Percentiles rank a stretch among this genome's conserved stretches.
phyloP scores from a whole-genome alignment of 2,888 invertebrate species.

The Dasysyrphus albostriatus region DNA sequence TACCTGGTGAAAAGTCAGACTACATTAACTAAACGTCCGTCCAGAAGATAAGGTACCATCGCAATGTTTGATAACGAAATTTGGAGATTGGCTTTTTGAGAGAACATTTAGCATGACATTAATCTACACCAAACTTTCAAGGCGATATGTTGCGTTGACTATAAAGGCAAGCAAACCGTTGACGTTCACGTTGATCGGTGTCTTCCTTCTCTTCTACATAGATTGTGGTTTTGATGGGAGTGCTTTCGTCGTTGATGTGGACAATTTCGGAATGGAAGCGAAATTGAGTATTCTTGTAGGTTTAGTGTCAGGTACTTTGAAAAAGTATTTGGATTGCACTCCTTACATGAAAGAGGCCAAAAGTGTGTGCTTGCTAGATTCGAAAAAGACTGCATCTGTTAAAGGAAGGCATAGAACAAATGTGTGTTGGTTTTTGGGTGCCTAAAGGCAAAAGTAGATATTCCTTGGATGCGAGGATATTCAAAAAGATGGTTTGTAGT shows the following conservation, averaged over 20 bases:
- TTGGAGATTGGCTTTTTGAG: conserved; percentile 58
- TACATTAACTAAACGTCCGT: conserved; percentile 61
- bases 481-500: too few relatives aligned
- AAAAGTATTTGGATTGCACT: conserved; percentile 44
- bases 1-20: conserved; percentile 56
- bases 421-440: too few relatives aligned
- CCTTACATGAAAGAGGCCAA: too few relatives aligned
- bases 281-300: conserved; percentile 38
- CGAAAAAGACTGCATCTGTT: too few relatives aligned
- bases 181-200: conserved; percentile 22
- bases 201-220: background rate
- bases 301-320: conserved; percentile 31
- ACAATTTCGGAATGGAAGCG: background rate
- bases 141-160: background rate
- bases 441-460: too few relatives aligned
- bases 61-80: conserved; percentile 52
- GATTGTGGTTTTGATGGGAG: conserved; percentile 43
- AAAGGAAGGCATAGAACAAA: too few relatives aligned
- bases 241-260: background rate
- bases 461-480: too few relatives aligned
- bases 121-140: conserved; percentile 29
- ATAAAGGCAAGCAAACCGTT: background rate
- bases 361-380: too few relatives aligned
- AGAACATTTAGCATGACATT: conserved; percentile 36
- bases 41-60: conserved; percentile 52